These are phyloP conservation scores for Choristoneura rosaceana DNA, from an alignment of 2,888 invertebrate species.

Conservation along the genomic window DNA sequence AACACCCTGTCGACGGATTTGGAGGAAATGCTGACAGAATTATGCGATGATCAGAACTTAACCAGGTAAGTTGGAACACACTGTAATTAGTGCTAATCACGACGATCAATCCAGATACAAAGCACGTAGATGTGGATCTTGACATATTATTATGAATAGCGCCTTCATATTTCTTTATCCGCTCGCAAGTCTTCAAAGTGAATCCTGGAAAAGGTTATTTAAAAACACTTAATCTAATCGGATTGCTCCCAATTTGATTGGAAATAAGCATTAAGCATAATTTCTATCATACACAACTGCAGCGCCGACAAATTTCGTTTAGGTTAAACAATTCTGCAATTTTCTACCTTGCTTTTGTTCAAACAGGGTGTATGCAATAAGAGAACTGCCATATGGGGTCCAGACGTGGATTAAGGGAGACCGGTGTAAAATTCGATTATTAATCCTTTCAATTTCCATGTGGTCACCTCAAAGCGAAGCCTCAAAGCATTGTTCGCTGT, in stretches of 20 bases:
- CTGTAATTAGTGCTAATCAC: not conserved
- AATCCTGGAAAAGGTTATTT: no score
- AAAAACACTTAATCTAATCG: no score
- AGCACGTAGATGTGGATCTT: no score
- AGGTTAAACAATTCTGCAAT: not conserved
- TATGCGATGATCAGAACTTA: constrained; percentile 87
- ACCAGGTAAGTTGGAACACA: constrained; percentile 59
- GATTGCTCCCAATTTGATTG: no score
- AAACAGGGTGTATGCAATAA: constrained; percentile 11
- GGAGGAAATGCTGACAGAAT: constrained; percentile 94
- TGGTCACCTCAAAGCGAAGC: constrained; percentile 43
- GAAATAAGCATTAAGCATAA: no score
- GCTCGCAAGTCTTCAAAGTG: no score
- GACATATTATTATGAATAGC: no score
- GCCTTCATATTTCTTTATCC: no score
- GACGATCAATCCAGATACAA: no score
- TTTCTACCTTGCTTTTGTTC: constrained; percentile 3
- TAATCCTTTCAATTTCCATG: constrained; percentile 64
- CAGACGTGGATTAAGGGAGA: constrained; percentile 31
- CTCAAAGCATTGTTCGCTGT: constrained; percentile 13
- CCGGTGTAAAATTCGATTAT: constrained; percentile 66
- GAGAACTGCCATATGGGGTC: constrained; percentile 5
- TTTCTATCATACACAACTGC: not conserved
- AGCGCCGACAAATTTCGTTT: no score
- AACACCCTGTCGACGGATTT: constrained; percentile 93